Base-by-base conservation (phyloP, 2,888 invertebrate genomes). In the Xiphydria camelus region DNA sequence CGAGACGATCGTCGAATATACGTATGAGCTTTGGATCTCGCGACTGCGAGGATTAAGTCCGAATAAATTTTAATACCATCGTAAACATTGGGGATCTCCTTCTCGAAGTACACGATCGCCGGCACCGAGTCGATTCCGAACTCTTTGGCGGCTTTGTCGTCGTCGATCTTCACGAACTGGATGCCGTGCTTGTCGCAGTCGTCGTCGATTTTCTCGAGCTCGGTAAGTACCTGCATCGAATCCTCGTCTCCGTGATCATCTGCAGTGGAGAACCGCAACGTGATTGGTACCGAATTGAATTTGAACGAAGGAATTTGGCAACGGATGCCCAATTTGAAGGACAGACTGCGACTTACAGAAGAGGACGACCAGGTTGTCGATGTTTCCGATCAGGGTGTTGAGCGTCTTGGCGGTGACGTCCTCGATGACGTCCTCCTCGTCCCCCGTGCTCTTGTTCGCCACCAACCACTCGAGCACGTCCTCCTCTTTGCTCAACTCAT, bases 391-490 rank as follows among this genome's bases (percentile, higher is more conserved):
- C 34, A 94, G 82, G 26, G 92, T 91, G 64, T 88, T 85, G 47
- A 94, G 80, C 23, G 92, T 92, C 77, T 91, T 92, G 45, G 89
- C 83, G n/a, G 92, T 91, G 45, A 94, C 94, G 71, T 94, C 94
- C 77, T 94, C 94, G 63, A 94, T 94, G 43, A 93, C 87, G 75
- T 94, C 94, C 68, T 93, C 93, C 73, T 94, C 94, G 71, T 94
- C 94, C 32, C 92, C 94, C 25, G 92, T 92, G 49, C 92, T 92
- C 77, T 94, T 94, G 76, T 94, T 93, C 61, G 91, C 87, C 51
- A 94, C 90, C 70, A 94, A 80, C 94, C 94, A 94, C 76, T 93
- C 93, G 66, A 94, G 78, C 25, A 94, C 94, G 73, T 93, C 91
- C 75, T 94, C 93, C 77, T 94, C 94, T 66, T 84, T 86, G 57